Conservation (phyloP, 2,113 vertebrate species). For the Pipra filicauda region DNA sequence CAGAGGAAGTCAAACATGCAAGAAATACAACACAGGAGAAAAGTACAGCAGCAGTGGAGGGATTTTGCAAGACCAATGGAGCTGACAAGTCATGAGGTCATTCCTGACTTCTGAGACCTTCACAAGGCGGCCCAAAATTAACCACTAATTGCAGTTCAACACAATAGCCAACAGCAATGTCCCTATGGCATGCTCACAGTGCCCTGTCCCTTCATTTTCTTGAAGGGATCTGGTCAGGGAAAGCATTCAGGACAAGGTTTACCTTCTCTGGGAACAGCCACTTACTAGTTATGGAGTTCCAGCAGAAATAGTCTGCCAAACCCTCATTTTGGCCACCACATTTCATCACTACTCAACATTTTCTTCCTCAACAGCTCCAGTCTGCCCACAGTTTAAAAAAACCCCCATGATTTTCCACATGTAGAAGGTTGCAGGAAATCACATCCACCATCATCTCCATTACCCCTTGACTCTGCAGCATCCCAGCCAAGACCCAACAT, state of each 20-base stretch:
- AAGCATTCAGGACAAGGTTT: not conserved
- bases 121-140: not conserved
- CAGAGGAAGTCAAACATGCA: not conserved
- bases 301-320: not conserved
- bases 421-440: not conserved
- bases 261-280: not conserved
- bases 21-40: not conserved
- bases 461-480: not conserved
- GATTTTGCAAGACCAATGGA: not conserved
- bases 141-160: not conserved
- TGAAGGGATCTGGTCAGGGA: not conserved
- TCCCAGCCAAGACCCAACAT: not conserved
- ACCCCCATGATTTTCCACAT: rapidly evolving
- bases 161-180: not conserved
- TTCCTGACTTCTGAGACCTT: not conserved
- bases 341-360: not conserved
- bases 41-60: not conserved
- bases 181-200: not conserved
- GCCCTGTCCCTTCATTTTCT: not conserved
- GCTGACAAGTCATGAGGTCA: not conserved
- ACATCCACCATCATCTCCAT: not conserved
- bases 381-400: not conserved
- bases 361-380: not conserved
- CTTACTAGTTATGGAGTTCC: not conserved
- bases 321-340: not conserved